Conservation (phyloP, 1,140 invertebrate species). For the Drosophila ficusphila region DNA sequence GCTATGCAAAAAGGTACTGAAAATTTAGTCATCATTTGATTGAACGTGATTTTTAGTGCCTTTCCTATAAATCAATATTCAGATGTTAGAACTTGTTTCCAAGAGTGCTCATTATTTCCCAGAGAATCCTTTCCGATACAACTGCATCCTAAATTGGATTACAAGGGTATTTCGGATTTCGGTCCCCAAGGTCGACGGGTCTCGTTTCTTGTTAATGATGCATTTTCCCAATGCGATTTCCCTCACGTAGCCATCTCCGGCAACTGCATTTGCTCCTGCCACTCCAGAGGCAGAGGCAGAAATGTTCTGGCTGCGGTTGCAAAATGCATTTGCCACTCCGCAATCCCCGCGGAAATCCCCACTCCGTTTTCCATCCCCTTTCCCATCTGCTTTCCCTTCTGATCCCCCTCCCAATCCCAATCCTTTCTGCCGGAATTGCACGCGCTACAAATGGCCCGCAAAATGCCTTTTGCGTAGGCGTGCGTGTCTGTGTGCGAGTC, state of each 20-base stretch:
- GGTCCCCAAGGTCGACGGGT: neutral
- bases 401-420: neutral
- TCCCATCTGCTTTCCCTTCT: neutral
- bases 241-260: constrained; percentile 42
- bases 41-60: too few relatives aligned
- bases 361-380: neutral
- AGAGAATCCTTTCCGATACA: neutral
- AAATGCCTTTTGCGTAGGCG: constrained; percentile 50
- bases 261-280: constrained; percentile 5
- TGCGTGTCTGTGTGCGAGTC: constrained; percentile 24
- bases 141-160: neutral
- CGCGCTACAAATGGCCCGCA: constrained; percentile 49
- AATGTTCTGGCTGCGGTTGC: constrained; percentile 28
- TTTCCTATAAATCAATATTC: too few relatives aligned
- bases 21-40: too few relatives aligned
- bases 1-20: too few relatives aligned
- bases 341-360: neutral
- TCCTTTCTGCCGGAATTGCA: constrained; percentile 4
- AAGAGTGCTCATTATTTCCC: too few relatives aligned
- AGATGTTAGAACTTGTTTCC: too few relatives aligned
- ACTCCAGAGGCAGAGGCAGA: constrained; percentile 8
- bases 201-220: constrained; percentile 28
- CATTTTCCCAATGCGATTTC: constrained; percentile 31
- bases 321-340: constrained; percentile 53
- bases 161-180: constrained; percentile 6